phyloP scores from a whole-genome alignment of 2,797 vertebrate genomes.

The Kryptolebias ocellatus region DNA sequence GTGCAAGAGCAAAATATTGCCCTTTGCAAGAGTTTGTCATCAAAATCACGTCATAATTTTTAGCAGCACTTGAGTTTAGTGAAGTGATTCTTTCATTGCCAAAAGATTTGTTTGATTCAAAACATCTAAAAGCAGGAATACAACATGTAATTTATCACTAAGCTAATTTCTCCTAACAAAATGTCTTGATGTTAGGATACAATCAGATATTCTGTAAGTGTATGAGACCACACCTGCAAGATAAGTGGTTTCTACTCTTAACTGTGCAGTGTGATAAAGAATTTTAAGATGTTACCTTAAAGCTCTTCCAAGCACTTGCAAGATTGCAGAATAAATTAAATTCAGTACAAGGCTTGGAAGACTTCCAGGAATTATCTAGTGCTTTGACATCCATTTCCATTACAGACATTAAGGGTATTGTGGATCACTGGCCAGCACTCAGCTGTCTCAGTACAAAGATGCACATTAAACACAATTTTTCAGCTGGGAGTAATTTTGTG shows the following conservation, averaged over 20 bases:
- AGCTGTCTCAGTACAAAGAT: slow-evolving; percentile 32
- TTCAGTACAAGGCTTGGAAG: slow-evolving; percentile 40
- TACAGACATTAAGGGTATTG: slow-evolving; percentile 47
- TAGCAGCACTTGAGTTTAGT: no score
- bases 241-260: slow-evolving; percentile 2
- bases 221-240: neutral
- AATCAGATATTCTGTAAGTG: neutral
- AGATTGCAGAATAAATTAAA: slow-evolving; percentile 38
- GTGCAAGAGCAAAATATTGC: no score
- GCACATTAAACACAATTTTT: slow-evolving; percentile 24
- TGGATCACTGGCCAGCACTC: slow-evolving; percentile 41
- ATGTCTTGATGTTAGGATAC: neutral
- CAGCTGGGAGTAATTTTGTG: slow-evolving; percentile 6
- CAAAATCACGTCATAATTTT: no score
- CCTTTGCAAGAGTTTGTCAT: no score
- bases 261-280: slow-evolving; percentile 2
- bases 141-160: no score
- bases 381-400: slow-evolving; percentile 38
- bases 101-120: no score
- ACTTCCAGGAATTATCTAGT: slow-evolving; percentile 48
- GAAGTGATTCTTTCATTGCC: no score
- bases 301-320: slow-evolving; percentile 31
- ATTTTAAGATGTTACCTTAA: slow-evolving; percentile 27
- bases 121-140: no score
- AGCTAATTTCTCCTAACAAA: neutral